Evolutionary conservation across 2,888 invertebrate species (phyloP).

Genomic region (Ellobium chinense): DNA sequence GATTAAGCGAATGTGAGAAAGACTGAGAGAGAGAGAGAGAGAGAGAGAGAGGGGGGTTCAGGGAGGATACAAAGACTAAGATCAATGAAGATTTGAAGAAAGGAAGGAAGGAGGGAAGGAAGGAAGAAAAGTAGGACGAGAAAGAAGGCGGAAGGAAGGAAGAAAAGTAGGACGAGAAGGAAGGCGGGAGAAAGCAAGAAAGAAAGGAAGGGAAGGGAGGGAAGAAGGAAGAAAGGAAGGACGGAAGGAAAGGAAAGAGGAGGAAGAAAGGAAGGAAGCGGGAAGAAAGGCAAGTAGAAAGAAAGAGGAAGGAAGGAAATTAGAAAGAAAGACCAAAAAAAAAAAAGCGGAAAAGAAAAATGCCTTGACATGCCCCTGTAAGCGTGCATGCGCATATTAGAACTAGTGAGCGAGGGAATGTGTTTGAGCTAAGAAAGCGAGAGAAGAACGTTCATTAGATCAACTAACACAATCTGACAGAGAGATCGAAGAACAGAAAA

Average conservation of each 20-base stretch:
- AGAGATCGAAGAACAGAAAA: not conserved
- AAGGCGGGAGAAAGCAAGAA: not conserved
- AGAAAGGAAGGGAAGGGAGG: not conserved
- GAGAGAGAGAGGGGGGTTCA: conserved; percentile 19
- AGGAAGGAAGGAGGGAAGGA: not conserved
- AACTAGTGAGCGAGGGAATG: no score
- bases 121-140: not conserved
- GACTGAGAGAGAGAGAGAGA: conserved; percentile 19
- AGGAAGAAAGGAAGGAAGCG: conserved; percentile 3
- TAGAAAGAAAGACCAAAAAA: not conserved
- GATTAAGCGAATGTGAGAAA: no score
- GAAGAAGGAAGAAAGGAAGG: conserved; percentile 16
- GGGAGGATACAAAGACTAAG: conserved; percentile 10
- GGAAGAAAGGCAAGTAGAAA: conserved; percentile 1
- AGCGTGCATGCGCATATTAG: no score
- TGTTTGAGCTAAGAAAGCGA: no score
- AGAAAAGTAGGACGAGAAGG: not conserved
- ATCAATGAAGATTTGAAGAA: not conserved
- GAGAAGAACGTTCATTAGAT: no score
- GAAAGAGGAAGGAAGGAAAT: not conserved
- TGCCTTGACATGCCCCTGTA: not conserved
- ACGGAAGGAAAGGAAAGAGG: conserved; percentile 1
- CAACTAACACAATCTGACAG: not conserved
- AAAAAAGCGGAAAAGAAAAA: not conserved
- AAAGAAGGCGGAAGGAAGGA: not conserved